A percentile compares a stretch with the other conserved stretches of the same genome.
These are phyloP conservation scores for Falco rusticolus DNA, from an alignment of 2,797 vertebrate species.

Conservation along the genomic window DNA sequence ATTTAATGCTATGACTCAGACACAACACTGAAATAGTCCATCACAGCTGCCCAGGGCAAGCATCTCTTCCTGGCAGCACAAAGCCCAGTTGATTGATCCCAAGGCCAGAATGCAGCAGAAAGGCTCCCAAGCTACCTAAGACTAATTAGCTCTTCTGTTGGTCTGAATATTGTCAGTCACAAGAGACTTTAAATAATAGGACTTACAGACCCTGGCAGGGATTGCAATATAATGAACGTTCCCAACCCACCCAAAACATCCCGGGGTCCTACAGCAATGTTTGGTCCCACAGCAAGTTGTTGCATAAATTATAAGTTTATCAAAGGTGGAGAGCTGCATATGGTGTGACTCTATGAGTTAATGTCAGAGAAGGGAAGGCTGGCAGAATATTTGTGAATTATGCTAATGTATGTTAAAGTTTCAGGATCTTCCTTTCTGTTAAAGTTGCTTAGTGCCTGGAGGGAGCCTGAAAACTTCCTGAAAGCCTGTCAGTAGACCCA, in stretches of 20 bases:
- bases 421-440: neutral
- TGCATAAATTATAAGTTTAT: neutral
- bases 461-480: neutral
- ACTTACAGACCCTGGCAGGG: neutral
- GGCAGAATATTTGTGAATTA: neutral
- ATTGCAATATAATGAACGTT: neutral
- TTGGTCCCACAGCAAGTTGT: neutral
- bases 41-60: constrained; percentile 13
- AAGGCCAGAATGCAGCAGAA: constrained; percentile 11
- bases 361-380: neutral
- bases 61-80: constrained; percentile 7
- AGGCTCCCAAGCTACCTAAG: neutral
- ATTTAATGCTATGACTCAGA: constrained; percentile 1
- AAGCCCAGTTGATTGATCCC: constrained; percentile 16
- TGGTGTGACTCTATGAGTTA: neutral
- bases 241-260: neutral
- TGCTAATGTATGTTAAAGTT: neutral
- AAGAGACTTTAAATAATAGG: neutral
- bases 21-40: neutral
- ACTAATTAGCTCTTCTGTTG: constrained; percentile 41
- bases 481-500: neutral
- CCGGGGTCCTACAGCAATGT: neutral
- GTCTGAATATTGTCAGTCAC: neutral
- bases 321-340: neutral
- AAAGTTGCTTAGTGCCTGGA: neutral